phyloP scores from a whole-genome alignment of 2,888 invertebrate species.

The Tipula helvola region DNA sequence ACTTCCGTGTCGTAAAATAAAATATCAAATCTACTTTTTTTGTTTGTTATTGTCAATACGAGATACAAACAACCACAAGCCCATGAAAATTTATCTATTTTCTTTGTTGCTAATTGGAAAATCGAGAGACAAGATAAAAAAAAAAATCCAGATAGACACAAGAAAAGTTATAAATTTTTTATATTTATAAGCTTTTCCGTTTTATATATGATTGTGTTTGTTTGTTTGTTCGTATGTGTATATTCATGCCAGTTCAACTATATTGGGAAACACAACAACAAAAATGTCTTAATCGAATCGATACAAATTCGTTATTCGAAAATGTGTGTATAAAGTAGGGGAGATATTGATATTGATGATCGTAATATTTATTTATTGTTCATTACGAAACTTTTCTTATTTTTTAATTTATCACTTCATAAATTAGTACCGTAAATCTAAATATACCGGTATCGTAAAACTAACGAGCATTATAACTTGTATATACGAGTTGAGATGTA shows the following conservation, averaged over 20 bases:
- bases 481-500: background rate
- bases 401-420: background rate
- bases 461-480: background rate
- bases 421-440: background rate
- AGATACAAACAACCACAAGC: background rate
- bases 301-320: background rate
- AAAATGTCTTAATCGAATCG: background rate
- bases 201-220: background rate
- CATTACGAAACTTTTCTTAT: background rate
- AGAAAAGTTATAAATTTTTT: background rate
- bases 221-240: background rate
- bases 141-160: background rate
- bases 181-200: background rate
- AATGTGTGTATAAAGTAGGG: background rate
- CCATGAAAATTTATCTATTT: background rate
- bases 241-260: background rate
- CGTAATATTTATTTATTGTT: slow-evolving; percentile 4
- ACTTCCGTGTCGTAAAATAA: background rate
- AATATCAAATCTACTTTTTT: background rate
- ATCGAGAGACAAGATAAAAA: background rate
- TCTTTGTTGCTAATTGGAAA: background rate
- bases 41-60: background rate
- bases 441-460: background rate
- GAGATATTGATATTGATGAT: background rate
- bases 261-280: background rate